Base-by-base conservation (phyloP, 2,888 invertebrate species). In the Pristionchus arcanus region DNA sequence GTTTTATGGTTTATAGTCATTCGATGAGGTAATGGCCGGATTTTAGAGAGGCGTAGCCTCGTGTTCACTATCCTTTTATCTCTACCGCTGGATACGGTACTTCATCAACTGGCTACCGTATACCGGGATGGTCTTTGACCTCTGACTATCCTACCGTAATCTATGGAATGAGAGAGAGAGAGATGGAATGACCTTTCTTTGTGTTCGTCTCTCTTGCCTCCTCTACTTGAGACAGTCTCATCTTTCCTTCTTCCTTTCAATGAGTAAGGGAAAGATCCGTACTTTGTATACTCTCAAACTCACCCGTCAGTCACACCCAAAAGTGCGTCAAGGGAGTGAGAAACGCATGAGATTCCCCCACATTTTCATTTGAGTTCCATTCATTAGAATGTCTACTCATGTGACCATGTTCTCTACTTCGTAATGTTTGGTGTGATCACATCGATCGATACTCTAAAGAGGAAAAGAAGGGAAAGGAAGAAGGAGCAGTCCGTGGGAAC, bases 1-100 rank as follows among this genome's bases (percentile, higher is more conserved):
- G 81, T 81, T 81, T 81, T 81, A 81, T 81, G 81, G 81, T 49
- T 81, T 81, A 81, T 81, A 28, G 81, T 81, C 81, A 81, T 81
- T 81, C 81, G 81, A 81, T 81, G 81, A 81, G 81, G 49, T 81
- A 81, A 81, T 81, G 49, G 28, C 53, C 81, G 81, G 81, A n/a
- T 49, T 81, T 49, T 49, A 49, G 74, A 74, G 74, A 74, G 37
- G 74, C 74, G n/a, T 74, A 37, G 21, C 74, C 74, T 28, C 31
- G 68, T 71, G 11, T 13, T 42, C 37, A 31, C 9, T 7, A 21
- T 49, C 81, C 81, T 81, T 81, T 81, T 28, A 81, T 81, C 81
- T 42, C 28, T 81, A 53, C 81, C 81, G 81, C 81, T 77, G 81
- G 49, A 11, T 81, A 81, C 81, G 81, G 81, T 53, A 81, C 16